Evolutionary conservation across 2,113 vertebrate genomes (phyloP).

Genomic region (Progne subis): DNA sequence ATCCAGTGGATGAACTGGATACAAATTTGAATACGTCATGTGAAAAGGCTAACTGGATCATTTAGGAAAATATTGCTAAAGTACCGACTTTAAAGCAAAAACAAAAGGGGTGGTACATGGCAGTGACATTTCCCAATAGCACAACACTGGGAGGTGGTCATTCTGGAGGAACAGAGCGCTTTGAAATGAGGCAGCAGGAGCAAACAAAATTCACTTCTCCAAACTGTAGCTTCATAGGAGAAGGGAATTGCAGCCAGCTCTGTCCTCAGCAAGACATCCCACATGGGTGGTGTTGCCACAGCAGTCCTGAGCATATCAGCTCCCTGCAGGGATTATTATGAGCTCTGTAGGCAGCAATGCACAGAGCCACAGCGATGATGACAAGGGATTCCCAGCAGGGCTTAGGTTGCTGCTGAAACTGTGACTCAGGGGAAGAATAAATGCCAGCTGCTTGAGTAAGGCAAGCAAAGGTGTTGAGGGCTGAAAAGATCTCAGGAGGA

Average conservation of each 20-base stretch:
- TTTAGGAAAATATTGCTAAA: not conserved
- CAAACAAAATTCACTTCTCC: not conserved
- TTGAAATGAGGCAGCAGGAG: not conserved
- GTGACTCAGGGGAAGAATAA: not conserved
- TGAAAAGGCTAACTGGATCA: not conserved
- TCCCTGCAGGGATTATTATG: not conserved
- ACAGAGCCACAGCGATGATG: accelerated
- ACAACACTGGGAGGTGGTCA: not conserved
- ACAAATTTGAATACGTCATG: not conserved
- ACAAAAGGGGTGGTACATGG: not conserved
- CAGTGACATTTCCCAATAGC: not conserved
- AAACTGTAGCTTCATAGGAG: not conserved
- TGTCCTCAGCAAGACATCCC: not conserved
- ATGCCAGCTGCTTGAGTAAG: not conserved
- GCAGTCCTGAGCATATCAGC: not conserved
- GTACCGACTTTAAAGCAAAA: not conserved
- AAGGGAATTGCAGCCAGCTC: not conserved
- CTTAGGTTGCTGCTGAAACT: not conserved
- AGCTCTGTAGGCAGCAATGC: not conserved
- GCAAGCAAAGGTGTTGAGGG: not conserved
- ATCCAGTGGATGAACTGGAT: accelerated
- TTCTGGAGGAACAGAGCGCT: accelerated
- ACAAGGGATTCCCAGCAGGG: not conserved
- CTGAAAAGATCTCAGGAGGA: not conserved
- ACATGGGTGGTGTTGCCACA: not conserved